Conservation (phyloP, 2,797 vertebrate genomes). For the Neosilurus hyrtlii region DNA sequence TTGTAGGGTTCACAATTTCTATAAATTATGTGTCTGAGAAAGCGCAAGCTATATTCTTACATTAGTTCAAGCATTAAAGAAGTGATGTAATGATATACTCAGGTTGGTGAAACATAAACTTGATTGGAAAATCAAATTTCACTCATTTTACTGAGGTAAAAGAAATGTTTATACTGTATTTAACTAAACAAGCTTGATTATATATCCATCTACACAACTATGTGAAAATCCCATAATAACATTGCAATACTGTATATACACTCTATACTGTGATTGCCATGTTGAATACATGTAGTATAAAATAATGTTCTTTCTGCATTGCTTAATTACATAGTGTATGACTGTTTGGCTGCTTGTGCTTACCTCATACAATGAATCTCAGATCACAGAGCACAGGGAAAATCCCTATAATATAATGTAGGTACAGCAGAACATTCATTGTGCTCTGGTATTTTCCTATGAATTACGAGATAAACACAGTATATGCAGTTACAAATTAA, state of each 20-base stretch:
- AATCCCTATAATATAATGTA: constrained; percentile 62
- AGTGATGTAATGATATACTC: neutral
- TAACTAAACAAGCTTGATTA: neutral
- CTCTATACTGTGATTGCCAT: too few relatives aligned
- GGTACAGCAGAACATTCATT: neutral
- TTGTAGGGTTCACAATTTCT: neutral
- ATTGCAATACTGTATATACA: neutral
- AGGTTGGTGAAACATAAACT: neutral
- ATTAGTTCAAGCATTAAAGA: neutral
- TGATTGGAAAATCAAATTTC: neutral
- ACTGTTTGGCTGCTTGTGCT: constrained; percentile 51
- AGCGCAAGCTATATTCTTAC: neutral
- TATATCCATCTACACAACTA: neutral
- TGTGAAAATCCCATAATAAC: neutral
- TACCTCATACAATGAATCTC: constrained; percentile 63
- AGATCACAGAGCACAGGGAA: constrained; percentile 62
- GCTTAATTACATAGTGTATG: constrained; percentile 69
- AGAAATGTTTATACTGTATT: neutral
- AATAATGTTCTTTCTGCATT: constrained; percentile 53
- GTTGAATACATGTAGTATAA: neutral
- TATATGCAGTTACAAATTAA: neutral
- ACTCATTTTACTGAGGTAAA: neutral
- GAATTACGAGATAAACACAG: neutral
- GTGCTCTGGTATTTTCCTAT: constrained; percentile 22
- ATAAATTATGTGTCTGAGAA: neutral